Percentiles rank a stretch among this genome's conserved stretches.
Evolutionary conservation across 2,888 invertebrate species (phyloP).

Genomic region (Cyrtodaria siliqua): DNA sequence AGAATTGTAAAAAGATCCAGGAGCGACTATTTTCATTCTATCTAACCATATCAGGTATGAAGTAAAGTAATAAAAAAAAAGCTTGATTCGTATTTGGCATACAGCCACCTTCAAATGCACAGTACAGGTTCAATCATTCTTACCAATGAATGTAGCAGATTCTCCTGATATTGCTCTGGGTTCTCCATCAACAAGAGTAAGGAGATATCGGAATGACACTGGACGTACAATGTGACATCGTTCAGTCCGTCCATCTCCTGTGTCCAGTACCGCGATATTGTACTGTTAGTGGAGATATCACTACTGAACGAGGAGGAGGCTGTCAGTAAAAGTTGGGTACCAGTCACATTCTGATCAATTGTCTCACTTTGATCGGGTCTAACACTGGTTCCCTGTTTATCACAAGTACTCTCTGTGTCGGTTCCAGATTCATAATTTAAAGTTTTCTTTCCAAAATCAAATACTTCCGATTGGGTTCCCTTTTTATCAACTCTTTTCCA

Average conservation of each 20-base stretch:
- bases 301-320: slow-evolving; percentile 43
- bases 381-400: slow-evolving; percentile 12
- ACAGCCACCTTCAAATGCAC: no score
- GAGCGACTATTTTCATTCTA: no score
- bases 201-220: slow-evolving; percentile 80
- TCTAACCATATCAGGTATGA: no score
- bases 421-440: slow-evolving; percentile 31
- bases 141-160: slow-evolving; percentile 75
- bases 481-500: slow-evolving; percentile 28
- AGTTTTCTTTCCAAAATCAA: slow-evolving; percentile 37
- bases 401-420: slow-evolving; percentile 32
- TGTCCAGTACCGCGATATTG: slow-evolving; percentile 63
- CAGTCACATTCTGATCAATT: neutral
- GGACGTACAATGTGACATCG: slow-evolving; percentile 77
- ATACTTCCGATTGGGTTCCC: slow-evolving; percentile 38
- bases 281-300: slow-evolving; percentile 56
- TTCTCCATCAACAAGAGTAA: slow-evolving; percentile 76
- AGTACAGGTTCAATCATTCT: no score
- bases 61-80: no score
- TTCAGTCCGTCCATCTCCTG: slow-evolving; percentile 68
- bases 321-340: neutral
- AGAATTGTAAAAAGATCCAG: no score
- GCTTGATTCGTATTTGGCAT: no score
- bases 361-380: slow-evolving; percentile 8
- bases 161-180: slow-evolving; percentile 64